A percentile compares a stretch with the other conserved stretches of the same genome.
phyloP scores from a whole-genome alignment of 2,797 vertebrate species.

The Alauda arvensis region DNA sequence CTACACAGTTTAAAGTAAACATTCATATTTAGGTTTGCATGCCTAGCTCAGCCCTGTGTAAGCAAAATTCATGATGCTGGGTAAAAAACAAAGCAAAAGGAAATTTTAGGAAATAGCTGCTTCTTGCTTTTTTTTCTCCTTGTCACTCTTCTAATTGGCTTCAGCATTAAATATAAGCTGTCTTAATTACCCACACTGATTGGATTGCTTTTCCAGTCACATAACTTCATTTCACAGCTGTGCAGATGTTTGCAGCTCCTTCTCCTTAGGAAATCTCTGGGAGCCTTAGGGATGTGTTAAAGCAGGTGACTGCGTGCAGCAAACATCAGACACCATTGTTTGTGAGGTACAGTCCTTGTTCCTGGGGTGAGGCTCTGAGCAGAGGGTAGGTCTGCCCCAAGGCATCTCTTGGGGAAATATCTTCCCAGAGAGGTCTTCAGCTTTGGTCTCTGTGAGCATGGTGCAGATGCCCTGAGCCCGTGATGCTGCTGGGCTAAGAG shows the following conservation, averaged over 20 bases:
- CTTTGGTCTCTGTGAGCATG: neutral
- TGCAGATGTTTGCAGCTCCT: slow-evolving; percentile 36
- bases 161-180: slow-evolving; percentile 57
- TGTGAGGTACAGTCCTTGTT: neutral
- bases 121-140: neutral
- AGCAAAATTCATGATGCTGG: slow-evolving; percentile 47
- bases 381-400: neutral
- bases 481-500: neutral
- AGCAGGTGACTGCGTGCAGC: neutral
- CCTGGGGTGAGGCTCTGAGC: neutral
- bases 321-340: neutral
- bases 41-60: slow-evolving; percentile 11
- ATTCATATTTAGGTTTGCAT: slow-evolving; percentile 46
- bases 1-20: slow-evolving; percentile 26
- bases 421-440: neutral
- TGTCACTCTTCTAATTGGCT: slow-evolving; percentile 9
- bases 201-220: slow-evolving; percentile 47
- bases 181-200: slow-evolving; percentile 62
- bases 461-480: neutral
- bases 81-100: slow-evolving; percentile 51
- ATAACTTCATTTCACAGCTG: slow-evolving; percentile 32
- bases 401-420: neutral
- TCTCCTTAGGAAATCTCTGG: neutral
- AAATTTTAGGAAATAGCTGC: slow-evolving; percentile 50
- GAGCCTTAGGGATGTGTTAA: neutral